Evolutionary conservation across 2,888 invertebrate species (phyloP), one percentile per base, ranked within the genome.

Genomic region (Rhingia rostrata): DNA sequence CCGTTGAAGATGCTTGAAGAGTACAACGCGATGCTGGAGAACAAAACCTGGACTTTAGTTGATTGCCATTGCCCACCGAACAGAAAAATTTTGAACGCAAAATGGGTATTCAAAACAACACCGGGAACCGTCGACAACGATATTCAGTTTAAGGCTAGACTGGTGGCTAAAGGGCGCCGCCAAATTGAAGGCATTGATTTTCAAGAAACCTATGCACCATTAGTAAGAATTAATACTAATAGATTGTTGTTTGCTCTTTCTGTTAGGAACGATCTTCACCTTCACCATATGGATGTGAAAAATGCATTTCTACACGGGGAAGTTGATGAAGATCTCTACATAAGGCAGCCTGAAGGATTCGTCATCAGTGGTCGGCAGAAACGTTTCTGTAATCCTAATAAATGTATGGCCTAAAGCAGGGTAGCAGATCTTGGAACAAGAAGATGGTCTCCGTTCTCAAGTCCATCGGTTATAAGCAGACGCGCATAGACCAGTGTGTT

Each of bases 171-270:
- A 10, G 63, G 63, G 5, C 49, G 47, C 49, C 37, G 49, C 22
- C 49, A 63, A 37, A n/a, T 63, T 12, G 63, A 63, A 49, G 63
- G 63, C 39, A 63, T 63, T 4, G 63, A 63, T 63, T 63, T 49
- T 49, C 47, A 63, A 37, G 49, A 63, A 63, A 63, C 49, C 4
- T 63, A 37, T 35, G 47, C 61, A 6, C 47, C 61, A 14, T 33
- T 45, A 2, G 60, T 45, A 10, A 58, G 41, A 58, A 43, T 32
- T 60, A 43, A 43, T 43, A 41, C 43, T 32, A 43, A 43, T 43
- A 60, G 60, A 45, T 45, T 60, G 12, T 60, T 60, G 12, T 45
- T 60, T 60, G 43, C 32, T 39, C 30, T 22, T 49, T 49, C 47
- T 9, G 9, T n/a, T n/a, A n/a, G n/a, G n/a, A n/a, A n/a, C n/a